Base-by-base conservation (phyloP, 2,797 vertebrate species). In the Enteromius mattozi region DNA sequence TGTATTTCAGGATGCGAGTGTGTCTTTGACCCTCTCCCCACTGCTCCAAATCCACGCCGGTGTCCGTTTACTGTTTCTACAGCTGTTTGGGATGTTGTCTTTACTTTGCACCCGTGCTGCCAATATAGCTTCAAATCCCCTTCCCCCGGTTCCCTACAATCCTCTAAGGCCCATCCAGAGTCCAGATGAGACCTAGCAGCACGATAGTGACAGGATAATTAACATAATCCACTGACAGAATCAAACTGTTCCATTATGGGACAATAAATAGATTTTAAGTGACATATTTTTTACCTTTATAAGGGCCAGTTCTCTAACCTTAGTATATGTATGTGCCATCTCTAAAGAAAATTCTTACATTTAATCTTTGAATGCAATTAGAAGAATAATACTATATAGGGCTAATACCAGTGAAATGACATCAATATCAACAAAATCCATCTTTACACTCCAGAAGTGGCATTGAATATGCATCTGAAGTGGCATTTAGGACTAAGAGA, bases 31-130 rank as follows among this genome's bases (percentile, higher is more conserved):
- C 19, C 79, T 63, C 30, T 42, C 37, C 14, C 42, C 56, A 7
- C 83, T 10, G 54, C 71, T 82, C 80, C 49, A 80, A 66, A 75
- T 84, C 89, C 77, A 84, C 71, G 84, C 88, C 84, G 80, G 91
- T 91, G 87, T 95, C 91, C 4, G 21, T 92, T 95, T 94, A 90
- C 93, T 95, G 93, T 95, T 96, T 91, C 92, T 92, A 91, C 94
- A 96, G 95, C 95, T 95, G 95, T 90, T 93, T 78, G 54, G 82
- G 87, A 92, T 94, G 93, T 94, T 94, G 91, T 91, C 90, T 92
- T 93, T 93, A 92, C 83, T 86, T 82, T 78, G 61, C 80, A 80
- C 74, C 86, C 37, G 69, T 76, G 69, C 61, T 76, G 59, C 71
- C 61, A 75, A 75, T 74, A 74, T 65, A 72, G 24, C 59, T 76